Base-by-base conservation (phyloP, 2,888 invertebrate genomes). In the Girardia tigrina region DNA sequence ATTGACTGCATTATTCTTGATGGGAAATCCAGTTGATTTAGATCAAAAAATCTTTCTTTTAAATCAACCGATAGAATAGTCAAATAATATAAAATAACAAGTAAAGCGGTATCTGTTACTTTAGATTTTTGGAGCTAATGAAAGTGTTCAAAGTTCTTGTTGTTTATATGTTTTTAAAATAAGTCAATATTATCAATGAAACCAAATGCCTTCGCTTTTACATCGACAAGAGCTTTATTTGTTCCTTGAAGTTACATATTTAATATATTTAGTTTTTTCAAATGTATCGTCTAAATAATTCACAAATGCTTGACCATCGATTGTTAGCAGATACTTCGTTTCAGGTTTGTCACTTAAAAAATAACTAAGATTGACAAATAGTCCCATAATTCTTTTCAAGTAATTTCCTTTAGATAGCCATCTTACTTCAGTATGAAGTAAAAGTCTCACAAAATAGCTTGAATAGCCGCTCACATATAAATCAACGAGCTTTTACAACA, bases 181-280 rank as follows among this genome's bases (percentile, higher is more conserved):
- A 56, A 56, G n/a, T 56, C 56, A 56, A n/a, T n/a, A n/a, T n/a
- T n/a, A 56, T 56, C 8, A 16, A 56, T 56, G 56, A 36, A 36
- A 36, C 16, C 36, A 56, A 56, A 56, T 56, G 23, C 23, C 56
- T 56, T 56, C 4, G 56, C 56, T 56, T 56, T 56, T 56, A 23
- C 56, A 56, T 56, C 56, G 56, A 56, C 56, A 56, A 56, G 36
- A 36, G 56, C 23, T 56, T 56, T 56, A 56, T 56, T 56, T 56
- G n/a, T 12, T 56, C n/a, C 4, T 56, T 56, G 56, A 56, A 56
- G n/a, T 56, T 56, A 23, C 8, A 6, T 56, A 56, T 56, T 56
- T 56, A 56, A 56, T 20, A 56, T 8, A n/a, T 56, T 56, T 8
- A 56, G n/a, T n/a, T 56, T n/a, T 56, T 56, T 56, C 56, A 56